Evolutionary conservation across 2,797 vertebrate species (phyloP).

Genomic region (Coregonus ussuriensis): DNA sequence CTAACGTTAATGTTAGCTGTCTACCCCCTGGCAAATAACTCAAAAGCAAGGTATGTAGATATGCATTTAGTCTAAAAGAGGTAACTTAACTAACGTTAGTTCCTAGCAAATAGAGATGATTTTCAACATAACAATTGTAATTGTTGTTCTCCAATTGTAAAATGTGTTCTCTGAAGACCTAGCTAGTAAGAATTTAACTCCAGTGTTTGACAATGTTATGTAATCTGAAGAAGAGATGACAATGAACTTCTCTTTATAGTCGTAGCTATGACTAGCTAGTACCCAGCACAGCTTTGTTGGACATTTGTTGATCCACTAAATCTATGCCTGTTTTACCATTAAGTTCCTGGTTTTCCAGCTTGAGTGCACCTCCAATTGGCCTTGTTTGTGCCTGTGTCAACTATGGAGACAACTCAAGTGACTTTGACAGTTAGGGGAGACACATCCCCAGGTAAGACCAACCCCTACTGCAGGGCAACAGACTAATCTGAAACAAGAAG

Average conservation of each 20-base stretch:
- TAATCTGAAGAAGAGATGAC: not conserved
- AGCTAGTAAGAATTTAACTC: too few relatives aligned
- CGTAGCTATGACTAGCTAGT: not conserved
- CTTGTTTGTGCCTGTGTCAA: conserved; percentile 28
- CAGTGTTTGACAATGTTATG: too few relatives aligned
- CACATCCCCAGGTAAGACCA: conserved; percentile 80
- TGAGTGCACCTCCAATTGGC: conserved; percentile 14
- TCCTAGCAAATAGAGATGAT: too few relatives aligned
- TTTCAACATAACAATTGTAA: too few relatives aligned
- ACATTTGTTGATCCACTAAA: not conserved
- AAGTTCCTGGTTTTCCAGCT: conserved; percentile 38
- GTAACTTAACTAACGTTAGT: too few relatives aligned
- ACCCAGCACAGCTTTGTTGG: conserved; percentile 1
- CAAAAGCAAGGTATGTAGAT: too few relatives aligned
- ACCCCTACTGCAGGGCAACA: not conserved
- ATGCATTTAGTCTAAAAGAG: too few relatives aligned
- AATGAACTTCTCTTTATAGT: not conserved
- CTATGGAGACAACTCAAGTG: conserved; percentile 85
- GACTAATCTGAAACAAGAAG: conserved; percentile 6
- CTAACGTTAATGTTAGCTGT: too few relatives aligned
- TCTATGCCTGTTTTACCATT: conserved; percentile 13
- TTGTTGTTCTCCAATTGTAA: too few relatives aligned
- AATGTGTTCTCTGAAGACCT: too few relatives aligned
- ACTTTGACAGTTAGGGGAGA: conserved; percentile 84
- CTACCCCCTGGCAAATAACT: too few relatives aligned